A percentile compares a stretch with the other conserved stretches of the same genome.
phyloP scores from a whole-genome alignment of 64 coral and sea anemone genomes.

The Porites lutea region DNA sequence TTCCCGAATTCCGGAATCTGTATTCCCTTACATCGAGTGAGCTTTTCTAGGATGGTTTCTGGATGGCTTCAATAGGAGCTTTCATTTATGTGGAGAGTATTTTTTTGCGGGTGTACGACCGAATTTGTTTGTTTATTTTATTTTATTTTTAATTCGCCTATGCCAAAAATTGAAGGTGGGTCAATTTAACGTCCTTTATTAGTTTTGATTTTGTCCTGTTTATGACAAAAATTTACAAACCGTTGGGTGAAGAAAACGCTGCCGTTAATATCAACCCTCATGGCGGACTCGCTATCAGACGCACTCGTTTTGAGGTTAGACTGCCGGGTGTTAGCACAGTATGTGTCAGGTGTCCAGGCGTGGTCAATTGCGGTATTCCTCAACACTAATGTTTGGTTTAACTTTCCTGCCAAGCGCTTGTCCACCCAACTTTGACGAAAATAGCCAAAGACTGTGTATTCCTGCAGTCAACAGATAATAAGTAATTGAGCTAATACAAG shows the following conservation, averaged over 20 bases:
- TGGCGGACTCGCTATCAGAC: conserved; percentile 34
- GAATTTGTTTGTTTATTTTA: no score
- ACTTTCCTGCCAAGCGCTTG: conserved; percentile 24
- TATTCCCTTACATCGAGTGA: no score
- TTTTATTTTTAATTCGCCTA: no score
- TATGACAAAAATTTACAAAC: not conserved
- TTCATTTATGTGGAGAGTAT: no score
- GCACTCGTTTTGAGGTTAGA: conserved; percentile 49
- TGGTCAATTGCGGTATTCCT: conserved; percentile 36
- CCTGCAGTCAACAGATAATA: not conserved
- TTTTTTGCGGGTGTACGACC: no score
- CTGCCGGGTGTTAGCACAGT: conserved; percentile 57
- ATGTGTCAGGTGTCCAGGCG: conserved; percentile 58
- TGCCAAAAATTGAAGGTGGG: no score
- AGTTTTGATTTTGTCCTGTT: no score
- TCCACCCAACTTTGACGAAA: conserved; percentile 64
- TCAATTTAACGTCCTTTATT: not conserved
- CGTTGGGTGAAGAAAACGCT: conserved; percentile 12
- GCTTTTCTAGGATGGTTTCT: no score
- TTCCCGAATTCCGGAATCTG: no score
- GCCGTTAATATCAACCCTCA: conserved; percentile 32
- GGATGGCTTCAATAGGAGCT: no score
- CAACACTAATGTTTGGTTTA: conserved; percentile 10
- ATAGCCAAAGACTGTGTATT: conserved; percentile 50
- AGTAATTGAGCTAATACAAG: not conserved